phyloP scores from a whole-genome alignment of 2,888 invertebrate species.

The Clanis bilineata region DNA sequence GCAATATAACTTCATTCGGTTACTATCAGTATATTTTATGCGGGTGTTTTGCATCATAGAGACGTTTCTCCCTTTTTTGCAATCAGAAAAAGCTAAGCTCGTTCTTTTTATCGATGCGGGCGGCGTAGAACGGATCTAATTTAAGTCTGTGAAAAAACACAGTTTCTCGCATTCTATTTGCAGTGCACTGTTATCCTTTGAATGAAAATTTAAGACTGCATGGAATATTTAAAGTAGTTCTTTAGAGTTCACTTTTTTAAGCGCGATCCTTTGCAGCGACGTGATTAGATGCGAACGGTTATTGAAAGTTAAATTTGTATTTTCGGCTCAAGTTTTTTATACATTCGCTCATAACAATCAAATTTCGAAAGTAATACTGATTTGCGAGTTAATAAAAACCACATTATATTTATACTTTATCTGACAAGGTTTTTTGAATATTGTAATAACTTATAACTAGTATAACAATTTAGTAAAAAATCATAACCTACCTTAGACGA shows the following conservation, averaged over 20 bases:
- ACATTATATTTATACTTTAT: too few relatives aligned
- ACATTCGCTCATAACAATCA: too few relatives aligned
- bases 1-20: background rate
- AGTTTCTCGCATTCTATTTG: slow-evolving; percentile 19
- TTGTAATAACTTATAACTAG: too few relatives aligned
- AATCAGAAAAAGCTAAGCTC: slow-evolving; percentile 44
- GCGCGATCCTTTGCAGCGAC: background rate
- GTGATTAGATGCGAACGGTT: background rate
- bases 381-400: too few relatives aligned
- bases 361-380: too few relatives aligned
- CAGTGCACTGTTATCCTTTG: slow-evolving; percentile 12
- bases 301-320: background rate
- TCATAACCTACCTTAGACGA: too few relatives aligned
- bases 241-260: background rate
- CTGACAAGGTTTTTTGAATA: too few relatives aligned
- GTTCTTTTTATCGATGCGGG: slow-evolving; percentile 46
- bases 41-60: slow-evolving; percentile 12
- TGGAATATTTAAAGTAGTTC: slow-evolving; percentile 9
- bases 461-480: too few relatives aligned
- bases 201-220: slow-evolving; percentile 11
- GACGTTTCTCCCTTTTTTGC: slow-evolving; percentile 34
- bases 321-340: background rate
- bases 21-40: slow-evolving; percentile 11
- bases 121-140: slow-evolving; percentile 38
- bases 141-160: slow-evolving; percentile 39